Evolutionary conservation across 53 echinoderm and acorn worm species (phyloP).

Genomic region (Antedon mediterranea): DNA sequence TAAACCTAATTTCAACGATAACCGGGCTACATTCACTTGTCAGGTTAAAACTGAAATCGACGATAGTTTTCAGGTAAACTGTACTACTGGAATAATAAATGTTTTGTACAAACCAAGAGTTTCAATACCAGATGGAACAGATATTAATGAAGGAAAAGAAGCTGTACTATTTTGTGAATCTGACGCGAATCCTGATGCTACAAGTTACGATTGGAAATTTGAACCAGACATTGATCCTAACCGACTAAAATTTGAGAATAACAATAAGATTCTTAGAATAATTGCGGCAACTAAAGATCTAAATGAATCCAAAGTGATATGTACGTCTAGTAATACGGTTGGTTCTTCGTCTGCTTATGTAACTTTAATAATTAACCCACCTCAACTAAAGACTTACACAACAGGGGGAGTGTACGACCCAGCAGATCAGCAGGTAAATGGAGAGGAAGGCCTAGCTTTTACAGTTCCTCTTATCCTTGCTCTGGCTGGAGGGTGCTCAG

Average conservation of each 20-base stretch:
- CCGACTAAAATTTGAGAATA: neutral
- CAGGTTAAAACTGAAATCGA: neutral
- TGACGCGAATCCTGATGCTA: neutral
- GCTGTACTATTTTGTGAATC: neutral
- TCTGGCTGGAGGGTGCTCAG: neutral
- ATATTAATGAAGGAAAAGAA: neutral
- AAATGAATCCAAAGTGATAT: neutral
- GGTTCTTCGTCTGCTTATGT: neutral
- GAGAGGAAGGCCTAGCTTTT: neutral
- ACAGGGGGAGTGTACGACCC: neutral
- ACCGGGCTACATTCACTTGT: neutral
- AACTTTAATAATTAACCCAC: neutral
- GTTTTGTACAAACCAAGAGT: neutral
- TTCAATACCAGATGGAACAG: neutral
- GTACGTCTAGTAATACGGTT: neutral
- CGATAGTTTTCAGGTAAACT: neutral
- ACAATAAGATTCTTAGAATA: neutral
- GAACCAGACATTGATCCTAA: neutral
- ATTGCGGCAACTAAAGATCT: neutral
- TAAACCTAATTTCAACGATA: neutral
- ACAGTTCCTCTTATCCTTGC: neutral
- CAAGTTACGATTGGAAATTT: neutral
- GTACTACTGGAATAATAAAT: neutral
- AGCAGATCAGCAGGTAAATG: neutral
- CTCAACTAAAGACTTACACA: neutral